Percentiles rank a stretch among this genome's conserved stretches.
Evolutionary conservation across 2,888 invertebrate species (phyloP).

Genomic region (Parelbella ahira): DNA sequence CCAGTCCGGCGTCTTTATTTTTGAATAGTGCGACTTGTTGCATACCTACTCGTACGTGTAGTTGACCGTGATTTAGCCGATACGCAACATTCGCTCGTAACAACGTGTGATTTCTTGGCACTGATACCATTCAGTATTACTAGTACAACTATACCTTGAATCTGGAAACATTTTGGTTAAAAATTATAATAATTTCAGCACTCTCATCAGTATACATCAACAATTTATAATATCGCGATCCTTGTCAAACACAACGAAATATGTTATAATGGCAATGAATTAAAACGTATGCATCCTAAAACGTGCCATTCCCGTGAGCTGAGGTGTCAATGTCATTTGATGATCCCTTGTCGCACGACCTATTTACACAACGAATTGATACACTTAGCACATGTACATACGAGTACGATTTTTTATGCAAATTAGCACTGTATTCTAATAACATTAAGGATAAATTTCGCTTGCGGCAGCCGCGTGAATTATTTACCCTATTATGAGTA

Average conservation of each 20-base stretch:
- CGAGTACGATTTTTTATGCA: conserved; percentile 9
- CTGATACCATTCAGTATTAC: too few relatives aligned
- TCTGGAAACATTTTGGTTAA: conserved; percentile 23
- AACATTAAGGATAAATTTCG: conserved; percentile 37
- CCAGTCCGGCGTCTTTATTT: conserved; percentile 61
- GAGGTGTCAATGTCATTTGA: conserved; percentile 30
- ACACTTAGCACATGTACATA: conserved; percentile 35
- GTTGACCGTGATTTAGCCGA: conserved; percentile 47
- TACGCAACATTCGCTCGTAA: conserved; percentile 26
- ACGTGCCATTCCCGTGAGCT: conserved; percentile 2
- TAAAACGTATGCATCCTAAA: conserved; percentile 7
- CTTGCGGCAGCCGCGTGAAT: conserved; percentile 35
- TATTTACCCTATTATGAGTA: conserved; percentile 48
- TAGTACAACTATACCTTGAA: conserved; percentile 28
- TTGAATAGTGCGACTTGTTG: conserved; percentile 64
- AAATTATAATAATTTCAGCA: conserved; percentile 15
- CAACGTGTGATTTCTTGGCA: conserved; percentile 43
- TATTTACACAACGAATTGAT: conserved; percentile 38
- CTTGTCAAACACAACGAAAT: too few relatives aligned
- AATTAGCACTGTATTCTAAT: conserved; percentile 28
- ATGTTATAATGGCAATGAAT: too few relatives aligned
- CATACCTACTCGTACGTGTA: conserved; percentile 45
- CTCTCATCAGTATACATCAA: too few relatives aligned
- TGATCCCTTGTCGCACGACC: conserved; percentile 33
- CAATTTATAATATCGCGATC: too few relatives aligned